Percentiles rank a stretch among this genome's conserved stretches.
These are phyloP conservation scores for Capitella teleta DNA, from an alignment of 1,140 invertebrate genomes.

Conservation along the genomic window DNA sequence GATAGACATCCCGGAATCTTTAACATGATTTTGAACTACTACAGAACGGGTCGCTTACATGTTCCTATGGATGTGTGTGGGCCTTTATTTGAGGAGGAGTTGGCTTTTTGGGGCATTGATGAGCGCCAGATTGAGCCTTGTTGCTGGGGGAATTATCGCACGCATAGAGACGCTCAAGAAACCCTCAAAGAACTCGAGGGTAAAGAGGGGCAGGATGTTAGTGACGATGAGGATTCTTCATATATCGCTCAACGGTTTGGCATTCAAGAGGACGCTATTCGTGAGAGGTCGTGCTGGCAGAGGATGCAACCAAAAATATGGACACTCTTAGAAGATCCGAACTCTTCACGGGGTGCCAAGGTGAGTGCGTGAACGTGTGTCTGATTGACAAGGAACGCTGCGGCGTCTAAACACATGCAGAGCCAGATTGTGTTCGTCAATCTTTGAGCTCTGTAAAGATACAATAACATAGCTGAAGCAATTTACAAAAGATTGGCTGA, in stretches of 20 bases:
- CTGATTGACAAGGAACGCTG: too few species aligned
- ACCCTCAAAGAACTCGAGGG: constrained; percentile 26
- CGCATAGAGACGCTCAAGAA: constrained; percentile 35
- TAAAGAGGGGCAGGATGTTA: neutral
- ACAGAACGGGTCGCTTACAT: constrained; percentile 36
- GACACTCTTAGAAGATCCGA: constrained; percentile 32
- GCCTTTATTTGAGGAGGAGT: constrained; percentile 38
- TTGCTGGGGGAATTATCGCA: constrained; percentile 34
- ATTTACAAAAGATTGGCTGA: too few species aligned
- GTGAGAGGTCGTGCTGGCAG: constrained; percentile 18
- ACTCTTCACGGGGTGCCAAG: constrained; percentile 27
- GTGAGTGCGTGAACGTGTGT: too few species aligned
- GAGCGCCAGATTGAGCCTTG: constrained; percentile 41
- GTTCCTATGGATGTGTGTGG: constrained; percentile 38
- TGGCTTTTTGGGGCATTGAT: constrained; percentile 41
- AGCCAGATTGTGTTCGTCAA: too few species aligned
- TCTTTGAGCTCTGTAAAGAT: too few species aligned
- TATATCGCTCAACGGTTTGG: constrained; percentile 24
- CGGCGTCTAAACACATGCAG: too few species aligned
- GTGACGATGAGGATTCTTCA: neutral
- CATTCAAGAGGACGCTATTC: constrained; percentile 25
- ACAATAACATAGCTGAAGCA: too few species aligned
- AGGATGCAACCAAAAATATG: constrained; percentile 28
- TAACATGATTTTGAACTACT: constrained; percentile 41
- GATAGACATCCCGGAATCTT: constrained; percentile 40